Conservation (phyloP, 1,140 invertebrate genomes). For the Cheumatopsyche charites region DNA sequence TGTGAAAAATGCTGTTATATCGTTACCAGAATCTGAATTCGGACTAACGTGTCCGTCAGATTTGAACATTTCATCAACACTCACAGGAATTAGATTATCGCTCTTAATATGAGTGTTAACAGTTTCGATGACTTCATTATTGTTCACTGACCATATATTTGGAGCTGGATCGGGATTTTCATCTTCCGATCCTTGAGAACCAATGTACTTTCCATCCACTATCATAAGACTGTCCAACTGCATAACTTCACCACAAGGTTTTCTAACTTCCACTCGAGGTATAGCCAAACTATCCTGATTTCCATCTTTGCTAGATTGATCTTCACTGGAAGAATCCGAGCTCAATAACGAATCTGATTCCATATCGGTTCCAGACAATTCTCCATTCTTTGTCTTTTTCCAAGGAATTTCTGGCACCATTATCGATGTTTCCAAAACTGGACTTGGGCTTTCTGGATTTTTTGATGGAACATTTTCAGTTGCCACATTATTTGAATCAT, state of each 20-base stretch:
- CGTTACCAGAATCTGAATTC: conserved; percentile 55
- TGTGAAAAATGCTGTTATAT: conserved; percentile 64
- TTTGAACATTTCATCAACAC: conserved; percentile 2
- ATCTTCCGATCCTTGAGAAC: conserved; percentile 52
- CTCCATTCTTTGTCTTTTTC: conserved; percentile 56
- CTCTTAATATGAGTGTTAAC: conserved; percentile 15
- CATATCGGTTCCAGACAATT: conserved; percentile 59
- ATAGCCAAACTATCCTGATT: conserved; percentile 55
- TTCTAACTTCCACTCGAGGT: conserved; percentile 70
- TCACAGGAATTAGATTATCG: conserved; percentile 1
- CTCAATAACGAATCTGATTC: conserved; percentile 70
- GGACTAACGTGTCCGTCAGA: conserved; percentile 26
- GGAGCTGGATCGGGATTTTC: conserved; percentile 52
- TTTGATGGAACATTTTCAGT: conserved; percentile 43
- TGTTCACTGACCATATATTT: conserved; percentile 37
- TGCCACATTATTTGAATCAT: conserved; percentile 38
- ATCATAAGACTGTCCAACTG: conserved; percentile 66
- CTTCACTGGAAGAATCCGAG: conserved; percentile 54
- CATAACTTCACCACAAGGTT: conserved; percentile 69
- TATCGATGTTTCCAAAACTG: conserved; percentile 67
- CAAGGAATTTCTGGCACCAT: conserved; percentile 70
- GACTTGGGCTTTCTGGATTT: conserved; percentile 61
- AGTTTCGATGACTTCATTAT: conserved; percentile 16
- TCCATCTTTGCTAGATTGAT: conserved; percentile 51
- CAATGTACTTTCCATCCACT: conserved; percentile 56